Evolutionary conservation across 2,888 invertebrate species (phyloP), one percentile per base, ranked within the genome.

Genomic region (Protodeltote pygarga): DNA sequence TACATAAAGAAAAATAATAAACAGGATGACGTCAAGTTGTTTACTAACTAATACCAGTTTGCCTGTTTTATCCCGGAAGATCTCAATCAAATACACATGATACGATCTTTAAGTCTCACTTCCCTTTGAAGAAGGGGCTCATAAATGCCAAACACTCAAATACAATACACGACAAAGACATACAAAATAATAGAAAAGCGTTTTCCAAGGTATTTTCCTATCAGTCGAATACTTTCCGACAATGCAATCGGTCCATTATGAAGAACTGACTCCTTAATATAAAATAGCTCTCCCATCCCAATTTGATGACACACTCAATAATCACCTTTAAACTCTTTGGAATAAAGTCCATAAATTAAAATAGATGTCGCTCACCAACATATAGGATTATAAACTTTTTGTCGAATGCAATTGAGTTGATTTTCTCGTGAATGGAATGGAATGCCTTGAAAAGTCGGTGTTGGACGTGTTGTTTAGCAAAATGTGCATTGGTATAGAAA

Each of bases 401-500:
- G 0, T 0, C 0, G 1, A 3, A 9, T 8, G 2, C 6, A 1
- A 21, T 65, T 48, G 11, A 39, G 52, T 34, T 33, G 29, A 39
- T 10, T 54, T 54, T 62, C 5, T 42, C 1, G 5, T 60, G 50
- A 0, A 21, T 19, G 27, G 25, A 60, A 64, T 65, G 77, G 80
- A 85, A 83, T 85, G 77, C 67, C 69, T 77, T 63, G 34, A 60
- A 50, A 49, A 63, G 42, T 68, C 64, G 27, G 53, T 57, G 53
- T 51, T 34, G 35, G 49, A 40, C 34, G 48, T 34, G 67, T 64
- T 86, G 85, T 85, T 87, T 87, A 85, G 85, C 81, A 77, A 85
- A 87, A 85, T 87, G 86, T 86, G 89, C 85, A 88, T 83, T 86
- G 83, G 80, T 83, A 88, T 78, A 86, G 87, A 87, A 86, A 83